Percentiles rank a stretch among this genome's conserved stretches.
phyloP scores from a whole-genome alignment of 2,797 vertebrate genomes.

The Acanthurus tractus region DNA sequence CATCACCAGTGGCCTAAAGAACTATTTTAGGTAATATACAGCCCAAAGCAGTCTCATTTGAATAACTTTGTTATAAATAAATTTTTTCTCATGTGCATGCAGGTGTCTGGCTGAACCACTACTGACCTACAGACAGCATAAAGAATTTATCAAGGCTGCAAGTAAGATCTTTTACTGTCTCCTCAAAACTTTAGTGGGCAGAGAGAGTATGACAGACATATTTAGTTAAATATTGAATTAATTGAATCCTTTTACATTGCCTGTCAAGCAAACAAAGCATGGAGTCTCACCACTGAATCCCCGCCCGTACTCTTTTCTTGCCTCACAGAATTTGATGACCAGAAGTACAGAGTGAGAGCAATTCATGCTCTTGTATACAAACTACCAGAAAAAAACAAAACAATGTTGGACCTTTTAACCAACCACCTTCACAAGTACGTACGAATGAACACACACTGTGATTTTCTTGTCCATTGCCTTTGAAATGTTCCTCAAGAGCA shows the following conservation, averaged over 20 bases:
- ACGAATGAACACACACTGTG: background rate
- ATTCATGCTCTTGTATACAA: constrained; percentile 95
- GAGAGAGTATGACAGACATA: no score
- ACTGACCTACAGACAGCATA: constrained; percentile 97
- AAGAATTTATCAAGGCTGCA: constrained; percentile 97
- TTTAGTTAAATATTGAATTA: background rate
- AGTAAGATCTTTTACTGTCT: constrained; percentile 88
- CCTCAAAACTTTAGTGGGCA: no score
- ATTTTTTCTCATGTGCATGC: constrained; percentile 32
- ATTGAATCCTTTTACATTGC: background rate
- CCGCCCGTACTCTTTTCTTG: constrained; percentile 24
- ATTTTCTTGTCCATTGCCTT: background rate
- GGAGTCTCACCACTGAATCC: background rate
- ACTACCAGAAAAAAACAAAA: constrained; percentile 94
- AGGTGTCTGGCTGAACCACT: constrained; percentile 97
- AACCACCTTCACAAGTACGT: constrained; percentile 94
- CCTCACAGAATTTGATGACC: constrained; percentile 95
- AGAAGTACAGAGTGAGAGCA: constrained; percentile 94
- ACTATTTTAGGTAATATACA: constrained; percentile 92
- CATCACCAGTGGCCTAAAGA: constrained; percentile 97
- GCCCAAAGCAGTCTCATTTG: background rate
- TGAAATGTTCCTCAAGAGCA: background rate
- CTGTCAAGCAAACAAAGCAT: background rate
- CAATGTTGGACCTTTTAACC: constrained; percentile 96
- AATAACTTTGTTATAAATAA: constrained; percentile 22